Conservation (phyloP, 2,113 vertebrate species). For the Egretta garzetta region DNA sequence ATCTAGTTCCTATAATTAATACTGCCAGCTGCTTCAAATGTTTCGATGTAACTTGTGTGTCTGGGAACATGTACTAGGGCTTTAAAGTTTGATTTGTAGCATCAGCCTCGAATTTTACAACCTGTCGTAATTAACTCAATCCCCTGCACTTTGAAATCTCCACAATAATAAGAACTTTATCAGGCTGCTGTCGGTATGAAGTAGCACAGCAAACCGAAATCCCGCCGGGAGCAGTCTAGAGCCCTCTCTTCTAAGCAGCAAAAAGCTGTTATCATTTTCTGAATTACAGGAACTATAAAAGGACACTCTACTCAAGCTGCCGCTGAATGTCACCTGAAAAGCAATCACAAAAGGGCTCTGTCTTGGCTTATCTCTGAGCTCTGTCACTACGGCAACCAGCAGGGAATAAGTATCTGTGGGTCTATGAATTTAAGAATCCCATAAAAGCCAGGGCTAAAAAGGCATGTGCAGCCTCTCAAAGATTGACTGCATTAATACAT, state of each 20-base stretch:
- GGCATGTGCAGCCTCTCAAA: slow-evolving; percentile 89
- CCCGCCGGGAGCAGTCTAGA: slow-evolving; percentile 82
- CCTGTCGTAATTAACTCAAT: slow-evolving; percentile 80
- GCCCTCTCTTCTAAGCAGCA: slow-evolving; percentile 83
- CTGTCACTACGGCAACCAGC: slow-evolving; percentile 96
- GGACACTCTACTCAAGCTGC: slow-evolving; percentile 89
- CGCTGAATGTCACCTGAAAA: slow-evolving; percentile 95
- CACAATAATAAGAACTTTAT: slow-evolving; percentile 86
- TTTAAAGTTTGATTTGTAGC: slow-evolving; percentile 78
- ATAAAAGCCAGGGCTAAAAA: slow-evolving; percentile 91
- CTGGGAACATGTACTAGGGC: slow-evolving; percentile 54
- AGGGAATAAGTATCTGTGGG: slow-evolving; percentile 91
- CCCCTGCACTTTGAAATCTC: slow-evolving; percentile 80
- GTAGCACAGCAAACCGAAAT: slow-evolving; percentile 81
- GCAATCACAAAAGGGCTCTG: slow-evolving; percentile 91
- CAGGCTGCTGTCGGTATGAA: slow-evolving; percentile 77
- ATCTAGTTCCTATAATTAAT: slow-evolving; percentile 31
- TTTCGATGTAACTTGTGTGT: slow-evolving; percentile 57
- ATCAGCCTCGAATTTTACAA: slow-evolving; percentile 74
- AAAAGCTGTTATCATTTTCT: slow-evolving; percentile 88
- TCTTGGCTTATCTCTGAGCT: slow-evolving; percentile 92
- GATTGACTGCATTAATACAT: slow-evolving; percentile 99
- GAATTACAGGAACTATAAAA: slow-evolving; percentile 90
- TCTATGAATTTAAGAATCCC: slow-evolving; percentile 93
- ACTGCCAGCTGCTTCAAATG: slow-evolving; percentile 16